phyloP scores from a whole-genome alignment of 2,797 vertebrate species.

The Setipinna tenuifilis region DNA sequence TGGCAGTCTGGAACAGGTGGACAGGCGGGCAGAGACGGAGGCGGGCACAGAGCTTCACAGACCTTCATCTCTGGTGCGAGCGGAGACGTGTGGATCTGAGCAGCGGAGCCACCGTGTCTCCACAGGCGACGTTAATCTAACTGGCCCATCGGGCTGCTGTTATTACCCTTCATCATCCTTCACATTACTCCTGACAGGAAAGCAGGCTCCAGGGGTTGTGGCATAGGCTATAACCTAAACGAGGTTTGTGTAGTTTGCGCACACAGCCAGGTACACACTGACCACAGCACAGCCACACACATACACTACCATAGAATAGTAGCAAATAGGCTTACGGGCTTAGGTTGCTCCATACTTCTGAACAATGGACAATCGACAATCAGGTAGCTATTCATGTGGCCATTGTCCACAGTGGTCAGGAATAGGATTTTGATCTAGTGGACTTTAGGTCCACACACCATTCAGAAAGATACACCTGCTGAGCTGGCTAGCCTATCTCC shows the following conservation, averaged over 20 bases:
- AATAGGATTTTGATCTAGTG: neutral
- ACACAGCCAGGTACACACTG: neutral
- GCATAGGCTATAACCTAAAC: neutral
- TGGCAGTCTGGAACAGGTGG: neutral
- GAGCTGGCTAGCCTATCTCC: neutral
- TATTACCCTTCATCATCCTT: conserved; percentile 25
- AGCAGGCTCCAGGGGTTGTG: neutral
- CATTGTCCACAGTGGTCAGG: neutral
- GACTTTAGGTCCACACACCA: neutral
- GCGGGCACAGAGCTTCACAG: too few relatives aligned
- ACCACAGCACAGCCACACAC: too few relatives aligned
- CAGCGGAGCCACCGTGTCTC: neutral
- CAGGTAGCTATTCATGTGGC: neutral
- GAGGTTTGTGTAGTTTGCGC: neutral
- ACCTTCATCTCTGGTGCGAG: too few relatives aligned
- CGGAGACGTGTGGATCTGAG: neutral
- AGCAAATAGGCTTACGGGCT: neutral
- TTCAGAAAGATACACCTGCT: neutral
- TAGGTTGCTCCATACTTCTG: neutral
- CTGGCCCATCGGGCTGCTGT: conserved; percentile 2
- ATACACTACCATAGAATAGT: neutral
- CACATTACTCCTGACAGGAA: conserved; percentile 23
- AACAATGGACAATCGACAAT: neutral
- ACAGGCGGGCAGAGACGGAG: too few relatives aligned
- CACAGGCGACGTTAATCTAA: conserved; percentile 27